Percentiles rank a stretch among this genome's conserved stretches.
Evolutionary conservation across 2,113 vertebrate genomes (phyloP).

Genomic region (Turnix velox): DNA sequence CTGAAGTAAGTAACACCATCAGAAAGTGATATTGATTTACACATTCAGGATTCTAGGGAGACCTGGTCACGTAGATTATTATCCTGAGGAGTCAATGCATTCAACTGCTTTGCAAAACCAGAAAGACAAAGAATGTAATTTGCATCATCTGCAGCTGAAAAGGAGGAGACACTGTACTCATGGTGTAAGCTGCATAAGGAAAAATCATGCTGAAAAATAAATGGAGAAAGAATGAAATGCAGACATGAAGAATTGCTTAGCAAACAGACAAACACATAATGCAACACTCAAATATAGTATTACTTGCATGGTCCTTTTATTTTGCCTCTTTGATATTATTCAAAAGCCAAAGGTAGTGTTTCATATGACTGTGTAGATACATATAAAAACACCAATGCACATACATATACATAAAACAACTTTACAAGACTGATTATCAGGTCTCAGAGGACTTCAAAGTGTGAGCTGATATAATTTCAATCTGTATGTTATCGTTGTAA

Average conservation of each 20-base stretch:
- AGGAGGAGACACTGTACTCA: not conserved
- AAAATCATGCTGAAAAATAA: not conserved
- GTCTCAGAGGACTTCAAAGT: not conserved
- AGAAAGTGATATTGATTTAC: slow-evolving; percentile 11
- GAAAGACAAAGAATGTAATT: slow-evolving; percentile 21
- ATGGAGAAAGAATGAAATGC: not conserved
- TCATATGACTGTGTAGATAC: not conserved
- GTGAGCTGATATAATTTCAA: not conserved
- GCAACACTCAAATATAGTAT: not conserved
- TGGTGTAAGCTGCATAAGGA: not conserved
- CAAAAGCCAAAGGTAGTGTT: not conserved
- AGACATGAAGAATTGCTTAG: not conserved
- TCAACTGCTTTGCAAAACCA: not conserved
- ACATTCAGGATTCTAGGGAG: not conserved
- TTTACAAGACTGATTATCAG: not conserved
- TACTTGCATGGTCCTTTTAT: not conserved
- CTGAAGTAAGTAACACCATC: slow-evolving; percentile 33
- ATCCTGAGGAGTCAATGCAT: not conserved
- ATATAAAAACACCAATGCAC: not conserved
- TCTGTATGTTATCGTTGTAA: not conserved
- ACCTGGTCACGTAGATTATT: not conserved
- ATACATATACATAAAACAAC: not conserved
- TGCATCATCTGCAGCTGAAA: not conserved
- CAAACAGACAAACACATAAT: not conserved
- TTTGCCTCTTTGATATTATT: not conserved